A percentile compares a stretch with the other conserved stretches of the same genome.
phyloP scores from a whole-genome alignment of 1,140 invertebrate species.

The Potamilus streckersoni region DNA sequence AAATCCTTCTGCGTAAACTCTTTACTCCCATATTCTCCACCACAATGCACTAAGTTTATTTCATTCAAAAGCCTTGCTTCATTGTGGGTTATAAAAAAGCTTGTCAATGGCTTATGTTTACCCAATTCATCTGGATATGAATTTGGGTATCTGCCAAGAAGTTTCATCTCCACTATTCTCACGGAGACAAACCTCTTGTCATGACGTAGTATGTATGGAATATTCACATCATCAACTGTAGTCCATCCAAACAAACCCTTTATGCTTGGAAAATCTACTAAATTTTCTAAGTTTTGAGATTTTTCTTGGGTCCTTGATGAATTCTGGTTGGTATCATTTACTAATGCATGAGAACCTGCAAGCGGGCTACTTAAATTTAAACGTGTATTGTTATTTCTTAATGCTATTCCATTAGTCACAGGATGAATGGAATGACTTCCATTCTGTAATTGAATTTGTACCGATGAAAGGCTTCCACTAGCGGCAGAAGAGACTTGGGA shows the following conservation, averaged over 20 bases:
- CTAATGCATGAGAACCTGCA: too few species aligned
- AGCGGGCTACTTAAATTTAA: too few species aligned
- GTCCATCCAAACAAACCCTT: constrained; percentile 92
- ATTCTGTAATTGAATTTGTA: too few species aligned
- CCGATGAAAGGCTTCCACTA: too few species aligned
- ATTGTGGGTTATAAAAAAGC: constrained; percentile 91
- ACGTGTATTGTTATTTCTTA: too few species aligned
- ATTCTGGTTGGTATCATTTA: too few species aligned
- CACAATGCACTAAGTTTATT: constrained; percentile 93
- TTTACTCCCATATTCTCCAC: constrained; percentile 88
- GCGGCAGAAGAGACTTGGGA: too few species aligned
- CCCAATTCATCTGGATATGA: constrained; percentile 62
- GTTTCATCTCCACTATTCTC: constrained; percentile 84
- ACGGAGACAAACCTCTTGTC: constrained; percentile 91
- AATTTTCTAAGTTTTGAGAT: constrained; percentile 11
- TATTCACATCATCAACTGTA: constrained; percentile 83
- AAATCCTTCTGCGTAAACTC: constrained; percentile 91
- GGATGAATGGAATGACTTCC: too few species aligned
- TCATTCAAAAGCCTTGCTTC: constrained; percentile 92
- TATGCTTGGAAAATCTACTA: constrained; percentile 38
- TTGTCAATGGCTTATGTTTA: constrained; percentile 74
- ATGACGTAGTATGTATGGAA: constrained; percentile 87
- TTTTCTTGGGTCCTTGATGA: too few species aligned
- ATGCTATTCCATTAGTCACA: too few species aligned
- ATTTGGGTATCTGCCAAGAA: constrained; percentile 72